Conservation (phyloP, 2,113 vertebrate genomes). For the Bucco capensis region DNA sequence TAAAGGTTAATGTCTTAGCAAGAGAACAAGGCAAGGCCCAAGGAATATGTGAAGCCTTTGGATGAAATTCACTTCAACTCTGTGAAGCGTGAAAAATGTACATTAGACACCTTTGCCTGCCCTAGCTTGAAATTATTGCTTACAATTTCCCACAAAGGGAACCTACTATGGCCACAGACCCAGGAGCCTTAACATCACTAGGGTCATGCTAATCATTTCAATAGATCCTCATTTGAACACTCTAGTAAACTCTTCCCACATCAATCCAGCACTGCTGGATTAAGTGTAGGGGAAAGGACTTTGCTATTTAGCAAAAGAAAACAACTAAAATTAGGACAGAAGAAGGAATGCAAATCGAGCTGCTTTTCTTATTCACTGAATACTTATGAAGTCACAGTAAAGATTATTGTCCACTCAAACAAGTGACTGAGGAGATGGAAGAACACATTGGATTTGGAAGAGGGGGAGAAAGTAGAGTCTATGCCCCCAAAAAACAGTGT, state of each 20-base stretch:
- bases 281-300: not conserved
- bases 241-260: not conserved
- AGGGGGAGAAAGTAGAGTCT: not conserved
- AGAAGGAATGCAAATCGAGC: not conserved
- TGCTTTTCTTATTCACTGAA: not conserved
- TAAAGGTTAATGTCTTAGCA: not conserved
- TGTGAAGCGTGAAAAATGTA: not conserved
- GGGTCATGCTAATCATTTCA: not conserved
- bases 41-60: not conserved
- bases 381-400: not conserved
- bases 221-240: not conserved
- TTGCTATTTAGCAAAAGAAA: not conserved
- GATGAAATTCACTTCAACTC: not conserved
- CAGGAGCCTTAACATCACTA: not conserved
- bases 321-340: not conserved
- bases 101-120: not conserved
- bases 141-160: not conserved
- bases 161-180: not conserved
- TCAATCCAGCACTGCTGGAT: not conserved
- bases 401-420: not conserved
- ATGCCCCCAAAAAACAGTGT: not conserved
- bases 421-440: not conserved
- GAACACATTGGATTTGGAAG: not conserved
- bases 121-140: not conserved
- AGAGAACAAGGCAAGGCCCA: not conserved